phyloP scores from a whole-genome alignment of 2,113 vertebrate genomes.

The Paedocypris sp. region DNA sequence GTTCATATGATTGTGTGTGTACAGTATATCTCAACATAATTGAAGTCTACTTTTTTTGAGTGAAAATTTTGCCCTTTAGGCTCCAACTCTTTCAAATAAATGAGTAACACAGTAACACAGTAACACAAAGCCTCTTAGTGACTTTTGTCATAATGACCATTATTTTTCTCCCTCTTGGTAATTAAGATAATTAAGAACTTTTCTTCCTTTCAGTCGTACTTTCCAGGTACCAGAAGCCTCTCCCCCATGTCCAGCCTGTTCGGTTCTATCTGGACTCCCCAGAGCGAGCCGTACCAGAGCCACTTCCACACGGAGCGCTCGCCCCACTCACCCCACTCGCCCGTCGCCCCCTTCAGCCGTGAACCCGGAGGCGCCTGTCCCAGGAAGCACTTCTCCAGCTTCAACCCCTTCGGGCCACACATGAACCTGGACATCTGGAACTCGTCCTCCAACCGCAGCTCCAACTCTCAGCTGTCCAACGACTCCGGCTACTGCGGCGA shows the following conservation, averaged over 20 bases:
- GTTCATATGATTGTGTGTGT: no score
- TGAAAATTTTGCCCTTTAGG: no score
- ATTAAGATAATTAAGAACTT: no score
- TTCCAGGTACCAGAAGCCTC: constrained; percentile 89
- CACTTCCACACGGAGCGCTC: constrained; percentile 70
- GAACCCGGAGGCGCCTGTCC: constrained; percentile 72
- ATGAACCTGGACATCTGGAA: constrained; percentile 99
- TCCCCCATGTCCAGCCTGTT: constrained; percentile 98
- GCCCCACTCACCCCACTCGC: constrained; percentile 52
- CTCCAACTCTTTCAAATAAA: no score
- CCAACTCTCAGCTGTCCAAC: constrained; percentile 84
- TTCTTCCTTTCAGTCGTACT: constrained; percentile 72
- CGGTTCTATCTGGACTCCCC: constrained; percentile 96
- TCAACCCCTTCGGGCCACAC: constrained; percentile 90
- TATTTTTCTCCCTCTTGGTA: no score
- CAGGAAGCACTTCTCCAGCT: constrained; percentile 78
- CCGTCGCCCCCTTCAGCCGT: constrained; percentile 66
- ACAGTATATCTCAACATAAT: no score
- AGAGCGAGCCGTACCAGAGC: constrained; percentile 79
- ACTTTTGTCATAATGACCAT: no score
- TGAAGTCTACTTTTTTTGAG: no score
- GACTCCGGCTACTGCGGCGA: constrained; percentile 94
- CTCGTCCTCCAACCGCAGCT: constrained; percentile 77
- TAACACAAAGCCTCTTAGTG: no score
- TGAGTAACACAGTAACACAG: no score